A percentile compares a stretch with the other conserved stretches of the same genome.
Conservation (phyloP, 2,113 vertebrate genomes). For the Xenopus laevis region DNA sequence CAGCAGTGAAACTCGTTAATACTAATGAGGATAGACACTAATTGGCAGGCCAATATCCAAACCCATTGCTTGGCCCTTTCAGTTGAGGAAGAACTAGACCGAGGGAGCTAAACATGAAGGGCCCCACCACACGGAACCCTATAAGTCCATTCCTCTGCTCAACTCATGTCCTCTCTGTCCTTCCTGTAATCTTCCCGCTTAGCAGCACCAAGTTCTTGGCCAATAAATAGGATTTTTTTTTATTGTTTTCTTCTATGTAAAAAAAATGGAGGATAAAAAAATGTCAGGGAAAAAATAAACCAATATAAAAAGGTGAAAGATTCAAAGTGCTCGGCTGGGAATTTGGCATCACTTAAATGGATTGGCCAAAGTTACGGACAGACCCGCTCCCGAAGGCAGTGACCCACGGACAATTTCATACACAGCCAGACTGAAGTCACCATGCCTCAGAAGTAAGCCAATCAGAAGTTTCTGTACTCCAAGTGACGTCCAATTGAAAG, state of each 20-base stretch:
- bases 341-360: constrained; percentile 64
- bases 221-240: constrained; percentile 65
- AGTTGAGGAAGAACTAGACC: too few species aligned
- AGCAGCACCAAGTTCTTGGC: constrained; percentile 72
- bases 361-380: neutral
- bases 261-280: constrained; percentile 48
- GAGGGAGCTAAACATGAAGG: too few species aligned
- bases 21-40: too few species aligned
- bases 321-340: constrained; percentile 73
- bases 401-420: neutral
- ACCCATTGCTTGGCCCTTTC: too few species aligned
- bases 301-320: constrained; percentile 56
- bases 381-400: neutral
- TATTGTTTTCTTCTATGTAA: constrained; percentile 60
- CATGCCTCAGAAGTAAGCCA: neutral
- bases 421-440: neutral
- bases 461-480: constrained; percentile 3
- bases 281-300: constrained; percentile 35
- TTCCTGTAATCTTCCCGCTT: constrained; percentile 52
- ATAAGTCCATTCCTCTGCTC: neutral
- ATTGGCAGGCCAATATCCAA: too few species aligned
- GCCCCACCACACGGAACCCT: too few species aligned
- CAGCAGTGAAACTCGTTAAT: too few species aligned
- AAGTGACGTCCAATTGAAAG: neutral
- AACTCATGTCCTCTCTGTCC: constrained; percentile 27